These are phyloP conservation scores for Drosophila lacertosa DNA, from an alignment of 1,140 invertebrate species.

Conservation along the genomic window DNA sequence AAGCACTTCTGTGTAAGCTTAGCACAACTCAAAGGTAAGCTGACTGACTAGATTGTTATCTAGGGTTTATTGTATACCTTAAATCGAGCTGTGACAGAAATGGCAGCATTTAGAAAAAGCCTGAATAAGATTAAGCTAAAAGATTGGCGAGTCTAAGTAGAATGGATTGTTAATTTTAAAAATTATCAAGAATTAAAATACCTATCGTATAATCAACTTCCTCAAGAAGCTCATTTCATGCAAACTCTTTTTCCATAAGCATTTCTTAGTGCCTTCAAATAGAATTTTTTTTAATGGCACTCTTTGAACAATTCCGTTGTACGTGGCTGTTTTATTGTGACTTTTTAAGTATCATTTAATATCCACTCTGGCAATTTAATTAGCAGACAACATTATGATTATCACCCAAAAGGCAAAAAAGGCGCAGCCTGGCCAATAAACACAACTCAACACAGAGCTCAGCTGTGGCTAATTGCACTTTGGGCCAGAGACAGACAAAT, in stretches of 20 bases:
- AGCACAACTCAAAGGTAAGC: not conserved
- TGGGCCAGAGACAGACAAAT: slow-evolving; percentile 6
- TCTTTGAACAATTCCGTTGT: slow-evolving; percentile 11
- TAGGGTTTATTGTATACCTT: too few relatives aligned
- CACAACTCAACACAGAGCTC: slow-evolving; percentile 38
- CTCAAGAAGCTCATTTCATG: too few relatives aligned
- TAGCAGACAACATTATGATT: slow-evolving; percentile 72
- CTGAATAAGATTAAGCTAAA: too few relatives aligned
- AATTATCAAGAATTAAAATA: too few relatives aligned
- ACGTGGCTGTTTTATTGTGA: not conserved
- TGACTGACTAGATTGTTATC: too few relatives aligned
- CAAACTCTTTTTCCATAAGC: too few relatives aligned
- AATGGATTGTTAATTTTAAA: too few relatives aligned
- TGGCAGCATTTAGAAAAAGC: too few relatives aligned
- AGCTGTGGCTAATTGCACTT: slow-evolving; percentile 53
- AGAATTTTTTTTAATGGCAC: not conserved
- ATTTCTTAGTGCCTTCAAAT: too few relatives aligned
- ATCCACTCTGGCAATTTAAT: slow-evolving; percentile 58
- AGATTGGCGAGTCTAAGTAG: too few relatives aligned
- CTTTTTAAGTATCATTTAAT: slow-evolving; percentile 29
- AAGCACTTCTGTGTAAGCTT: not conserved
- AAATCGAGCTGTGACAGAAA: too few relatives aligned
- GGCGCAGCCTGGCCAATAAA: slow-evolving; percentile 17
- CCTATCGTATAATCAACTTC: too few relatives aligned
- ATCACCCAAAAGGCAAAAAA: slow-evolving; percentile 31